phyloP scores from a whole-genome alignment of 30 jellyfish, hydroid and myxozoan genomes.

The Hydra vulgaris region DNA sequence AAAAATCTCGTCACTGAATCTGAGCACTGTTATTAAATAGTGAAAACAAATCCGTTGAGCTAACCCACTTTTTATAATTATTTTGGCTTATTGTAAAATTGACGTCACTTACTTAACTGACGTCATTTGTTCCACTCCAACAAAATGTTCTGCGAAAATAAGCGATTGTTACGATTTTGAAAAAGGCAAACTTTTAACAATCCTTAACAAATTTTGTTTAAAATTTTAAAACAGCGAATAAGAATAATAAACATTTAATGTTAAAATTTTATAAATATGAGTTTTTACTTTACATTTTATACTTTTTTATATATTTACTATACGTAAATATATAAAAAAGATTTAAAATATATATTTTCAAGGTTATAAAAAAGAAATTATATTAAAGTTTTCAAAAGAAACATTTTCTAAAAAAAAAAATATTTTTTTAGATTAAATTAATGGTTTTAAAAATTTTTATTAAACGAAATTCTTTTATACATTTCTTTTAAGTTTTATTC shows the following conservation, averaged over 20 bases:
- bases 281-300: too few species aligned
- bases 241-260: background rate
- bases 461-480: too few species aligned
- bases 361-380: too few species aligned
- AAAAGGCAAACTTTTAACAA: background rate
- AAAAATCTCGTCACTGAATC: background rate
- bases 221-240: background rate
- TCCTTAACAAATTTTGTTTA: background rate
- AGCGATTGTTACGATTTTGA: background rate
- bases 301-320: too few species aligned
- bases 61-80: background rate
- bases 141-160: background rate
- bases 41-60: background rate
- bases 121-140: background rate
- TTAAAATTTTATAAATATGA: too few species aligned
- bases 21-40: background rate
- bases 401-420: too few species aligned
- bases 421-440: too few species aligned
- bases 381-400: too few species aligned
- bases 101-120: background rate
- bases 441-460: too few species aligned
- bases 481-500: too few species aligned
- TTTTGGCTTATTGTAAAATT: background rate
- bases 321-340: too few species aligned
- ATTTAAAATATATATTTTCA: too few species aligned